A percentile compares a stretch with the other conserved stretches of the same genome.
Evolutionary conservation across 64 coral and sea anemone species (phyloP).

Genomic region (Anthopleura sola): DNA sequence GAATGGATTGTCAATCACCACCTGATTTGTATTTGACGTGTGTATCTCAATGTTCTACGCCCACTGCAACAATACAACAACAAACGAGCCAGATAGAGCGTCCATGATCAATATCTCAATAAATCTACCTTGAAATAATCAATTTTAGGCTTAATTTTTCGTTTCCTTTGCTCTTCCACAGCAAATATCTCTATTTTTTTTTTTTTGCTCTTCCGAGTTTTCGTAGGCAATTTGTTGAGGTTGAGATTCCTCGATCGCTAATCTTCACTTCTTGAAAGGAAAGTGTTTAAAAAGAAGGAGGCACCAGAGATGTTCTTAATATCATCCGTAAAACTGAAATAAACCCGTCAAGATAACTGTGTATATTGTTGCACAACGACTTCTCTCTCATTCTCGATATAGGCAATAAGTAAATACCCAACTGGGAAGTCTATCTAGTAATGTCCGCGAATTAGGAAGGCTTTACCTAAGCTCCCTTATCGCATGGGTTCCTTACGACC

Average conservation of each 20-base stretch:
- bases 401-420: background rate
- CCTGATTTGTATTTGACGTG: constrained; percentile 3
- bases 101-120: constrained; percentile 3
- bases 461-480: background rate
- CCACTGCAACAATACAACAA: background rate
- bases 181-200: background rate
- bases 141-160: background rate
- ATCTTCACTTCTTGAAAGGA: constrained; percentile 7
- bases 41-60: background rate
- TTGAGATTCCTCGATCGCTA: background rate
- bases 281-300: background rate
- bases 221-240: background rate
- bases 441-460: no score
- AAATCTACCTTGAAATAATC: constrained; percentile 15
- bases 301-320: background rate
- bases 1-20: background rate
- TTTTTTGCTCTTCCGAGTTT: background rate
- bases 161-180: background rate
- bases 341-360: background rate
- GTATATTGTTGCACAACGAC: background rate
- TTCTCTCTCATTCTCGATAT: background rate
- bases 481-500: background rate
- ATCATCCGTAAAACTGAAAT: background rate
- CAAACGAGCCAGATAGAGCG: background rate
- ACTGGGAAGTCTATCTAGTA: background rate